phyloP scores from a whole-genome alignment of 2,888 invertebrate species.

The Ptychoptera albimana region DNA sequence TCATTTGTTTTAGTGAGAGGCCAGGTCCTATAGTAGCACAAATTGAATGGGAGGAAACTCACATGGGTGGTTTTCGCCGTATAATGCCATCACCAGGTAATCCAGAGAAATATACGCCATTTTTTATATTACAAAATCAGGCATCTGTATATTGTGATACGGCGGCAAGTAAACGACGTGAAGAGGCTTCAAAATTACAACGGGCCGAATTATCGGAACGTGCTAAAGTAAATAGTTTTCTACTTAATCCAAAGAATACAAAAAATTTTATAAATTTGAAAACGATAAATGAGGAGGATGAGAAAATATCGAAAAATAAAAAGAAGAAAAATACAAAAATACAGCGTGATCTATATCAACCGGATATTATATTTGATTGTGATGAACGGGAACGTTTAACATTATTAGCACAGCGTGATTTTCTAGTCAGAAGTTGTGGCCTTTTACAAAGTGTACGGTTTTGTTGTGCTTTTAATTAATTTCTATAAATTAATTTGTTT shows the following conservation, averaged over 20 bases:
- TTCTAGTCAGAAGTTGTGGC: constrained; percentile 51
- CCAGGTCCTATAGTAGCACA: constrained; percentile 29
- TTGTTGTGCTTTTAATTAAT: background rate
- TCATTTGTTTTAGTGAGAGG: too few relatives aligned
- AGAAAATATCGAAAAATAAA: constrained; percentile 19
- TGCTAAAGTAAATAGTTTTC: constrained; percentile 11
- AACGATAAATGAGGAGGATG: constrained; percentile 10
- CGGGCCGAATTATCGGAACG: constrained; percentile 37
- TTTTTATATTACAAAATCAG: constrained; percentile 54
- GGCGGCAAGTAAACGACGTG: constrained; percentile 59
- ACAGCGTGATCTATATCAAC: constrained; percentile 8
- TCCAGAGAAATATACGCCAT: constrained; percentile 46
- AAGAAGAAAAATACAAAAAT: constrained; percentile 16
- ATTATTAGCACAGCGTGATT: constrained; percentile 48
- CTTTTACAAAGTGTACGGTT: constrained; percentile 42
- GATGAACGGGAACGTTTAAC: constrained; percentile 58
- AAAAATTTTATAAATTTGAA: constrained; percentile 18
- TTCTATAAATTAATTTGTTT: constrained; percentile 16
- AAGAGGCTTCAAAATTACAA: constrained; percentile 53
- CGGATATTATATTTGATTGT: constrained; percentile 26
- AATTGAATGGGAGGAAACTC: constrained; percentile 56
- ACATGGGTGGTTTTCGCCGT: constrained; percentile 52
- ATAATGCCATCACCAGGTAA: constrained; percentile 46
- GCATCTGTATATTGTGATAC: constrained; percentile 51
- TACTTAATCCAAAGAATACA: constrained; percentile 18